Base-by-base conservation (phyloP, 2,888 invertebrate genomes). In the Priocnemis perturbator region DNA sequence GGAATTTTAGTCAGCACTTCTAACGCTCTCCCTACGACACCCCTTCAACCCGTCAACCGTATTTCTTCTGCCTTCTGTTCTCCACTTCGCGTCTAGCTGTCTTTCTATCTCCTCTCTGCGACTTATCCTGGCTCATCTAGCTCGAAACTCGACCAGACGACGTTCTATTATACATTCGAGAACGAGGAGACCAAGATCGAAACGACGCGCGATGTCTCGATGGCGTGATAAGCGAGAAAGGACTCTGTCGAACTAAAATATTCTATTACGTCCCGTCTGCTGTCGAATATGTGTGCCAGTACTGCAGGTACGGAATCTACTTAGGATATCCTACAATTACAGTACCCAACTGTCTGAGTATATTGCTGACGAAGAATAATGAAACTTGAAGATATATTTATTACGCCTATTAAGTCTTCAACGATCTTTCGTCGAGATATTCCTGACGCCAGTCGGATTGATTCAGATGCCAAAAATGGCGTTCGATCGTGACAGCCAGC, bases 381-480 rank as follows among this genome's bases (percentile, higher is more conserved):
- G 7, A 37, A 11, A 9, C 37, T 3, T 11, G 7, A 9, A 26
- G 26, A 26, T 66, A 62, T 62, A 66, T 53, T 52, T 48, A 61
- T 52, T 45, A 44, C 20, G 20, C 9, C 50, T 11, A 11, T 7
- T 19, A 50, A n/a, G 56, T 55, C 67, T 64, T 53, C 65, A 73
- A 70, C 55, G 67, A 62, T 67, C 62, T 50, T 14, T 58, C 11
- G 69, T 56, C 65, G 57, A 56, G 63, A 74, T 64, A 73, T 67
- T 59, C 59, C 58, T 67, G 69, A 62, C 63, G 61, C 72, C 50
- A 30, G 37, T 61, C 37, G 52, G 45, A 66, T 65, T 44, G 64
- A 1, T n/a, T 17, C 19, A 23, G 44, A 19, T 65, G 71, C 71
- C 69, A 76, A 76, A 76, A 76, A 57, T 64, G 71, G 71, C 68